Base-by-base conservation (phyloP, 2,888 invertebrate genomes). In the Netelia inedita region DNA sequence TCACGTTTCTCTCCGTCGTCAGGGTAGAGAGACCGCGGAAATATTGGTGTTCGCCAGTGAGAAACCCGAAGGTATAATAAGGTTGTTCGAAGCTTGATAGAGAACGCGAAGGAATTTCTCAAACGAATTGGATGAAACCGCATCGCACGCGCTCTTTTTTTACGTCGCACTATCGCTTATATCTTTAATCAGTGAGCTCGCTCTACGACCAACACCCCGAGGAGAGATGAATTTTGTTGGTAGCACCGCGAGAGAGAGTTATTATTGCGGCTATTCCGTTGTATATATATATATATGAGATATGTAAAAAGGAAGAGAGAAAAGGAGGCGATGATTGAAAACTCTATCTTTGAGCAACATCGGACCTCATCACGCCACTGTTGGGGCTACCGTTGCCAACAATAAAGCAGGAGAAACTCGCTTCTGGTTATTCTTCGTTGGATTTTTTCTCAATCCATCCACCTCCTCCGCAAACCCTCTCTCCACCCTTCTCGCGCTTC, bases 331-430 rank as follows among this genome's bases (percentile, higher is more conserved):
- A 79, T 82, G 89, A 88, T 88, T 87, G 87, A 88, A 88, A 88
- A 87, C 80, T 88, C 85, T 86, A 88, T 88, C 88, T 87, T 63
- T 73, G 81, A 73, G 71, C 71, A 80, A 82, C 81, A 88, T 89
- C 88, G 83, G 82, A 68, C 86, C 86, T 87, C 89, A 88, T 89
- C 89, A 83, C 55, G 71, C 76, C 79, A 82, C 80, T 80, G 83
- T 88, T 79, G 81, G 85, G 85, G 87, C 86, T 82, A 83, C 85
- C 86, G 87, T 87, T 84, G 86, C 87, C 87, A 87, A 87, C 88
- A 87, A 87, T 66, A 76, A 82, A 72, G 9, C 66, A 61, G 53
- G 28, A 65, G 11, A 46, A n/a, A 80, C 85, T 80, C 28, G 75
- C 80, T 84, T 82, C 85, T 84, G 88, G 85, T 85, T 87, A 55